phyloP scores from a whole-genome alignment of 2,888 invertebrate species.

The Melinaea marsaeus region DNA sequence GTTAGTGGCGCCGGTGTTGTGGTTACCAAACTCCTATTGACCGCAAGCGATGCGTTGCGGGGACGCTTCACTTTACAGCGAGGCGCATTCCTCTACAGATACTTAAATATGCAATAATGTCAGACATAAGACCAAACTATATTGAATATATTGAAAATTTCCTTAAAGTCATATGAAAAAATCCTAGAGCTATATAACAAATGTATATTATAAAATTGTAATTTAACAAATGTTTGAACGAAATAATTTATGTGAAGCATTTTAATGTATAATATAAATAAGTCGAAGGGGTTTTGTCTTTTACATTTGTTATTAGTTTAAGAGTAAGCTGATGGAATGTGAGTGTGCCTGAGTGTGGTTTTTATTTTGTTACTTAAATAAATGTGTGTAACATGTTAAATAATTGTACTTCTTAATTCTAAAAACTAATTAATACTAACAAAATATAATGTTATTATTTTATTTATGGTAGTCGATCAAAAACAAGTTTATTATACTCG shows the following conservation, averaged over 20 bases:
- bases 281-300: conserved; percentile 15
- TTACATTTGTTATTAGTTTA: conserved; percentile 17
- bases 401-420: conserved; percentile 18
- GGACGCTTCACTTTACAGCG: conserved; percentile 28
- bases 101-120: conserved; percentile 19
- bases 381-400: conserved; percentile 12
- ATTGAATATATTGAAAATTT: neutral
- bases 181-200: too few relatives aligned
- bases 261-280: neutral
- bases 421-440: conserved; percentile 6
- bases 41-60: conserved; percentile 54
- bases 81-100: conserved; percentile 23
- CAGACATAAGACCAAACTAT: conserved; percentile 11
- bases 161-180: neutral
- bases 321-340: conserved; percentile 15
- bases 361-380: conserved; percentile 25
- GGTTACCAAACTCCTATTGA: conserved; percentile 47
- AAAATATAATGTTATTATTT: neutral
- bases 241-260: too few relatives aligned
- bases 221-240: too few relatives aligned
- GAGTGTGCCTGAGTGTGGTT: conserved; percentile 11
- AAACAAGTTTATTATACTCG: too few relatives aligned
- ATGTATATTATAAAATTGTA: too few relatives aligned
- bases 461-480: neutral
- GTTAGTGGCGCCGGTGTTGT: conserved; percentile 45